A percentile compares a stretch with the other conserved stretches of the same genome.
phyloP scores from a whole-genome alignment of 2,113 vertebrate species.

The Regulus satrapa region DNA sequence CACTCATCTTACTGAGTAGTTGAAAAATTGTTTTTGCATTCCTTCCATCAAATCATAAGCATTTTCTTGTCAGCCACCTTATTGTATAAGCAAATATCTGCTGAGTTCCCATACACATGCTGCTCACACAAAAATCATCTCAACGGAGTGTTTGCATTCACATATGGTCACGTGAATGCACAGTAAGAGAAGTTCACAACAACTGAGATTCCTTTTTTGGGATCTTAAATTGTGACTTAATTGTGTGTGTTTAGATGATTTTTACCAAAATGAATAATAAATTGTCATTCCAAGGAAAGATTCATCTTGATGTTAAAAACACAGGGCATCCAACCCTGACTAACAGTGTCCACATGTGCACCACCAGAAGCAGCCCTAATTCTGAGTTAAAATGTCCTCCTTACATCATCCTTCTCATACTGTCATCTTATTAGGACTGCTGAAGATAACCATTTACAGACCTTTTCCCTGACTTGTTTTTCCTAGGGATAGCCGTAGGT shows the following conservation, averaged over 20 bases:
- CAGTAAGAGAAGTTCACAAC: not conserved
- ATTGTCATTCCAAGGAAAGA: not conserved
- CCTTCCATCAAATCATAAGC: slow-evolving; percentile 26
- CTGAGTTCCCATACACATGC: not conserved
- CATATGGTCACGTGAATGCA: not conserved
- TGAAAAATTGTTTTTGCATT: slow-evolving; percentile 68
- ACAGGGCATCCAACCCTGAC: not conserved
- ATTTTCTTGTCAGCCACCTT: slow-evolving; percentile 1
- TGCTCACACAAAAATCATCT: not conserved
- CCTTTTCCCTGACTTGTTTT: not conserved
- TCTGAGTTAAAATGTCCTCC: not conserved
- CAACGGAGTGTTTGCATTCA: not conserved
- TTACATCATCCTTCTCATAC: not conserved
- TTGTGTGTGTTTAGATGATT: not conserved
- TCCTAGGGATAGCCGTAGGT: not conserved
- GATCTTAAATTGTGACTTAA: not conserved
- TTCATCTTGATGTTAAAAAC: not conserved
- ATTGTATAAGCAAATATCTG: slow-evolving; percentile 5
- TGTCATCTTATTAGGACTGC: not conserved
- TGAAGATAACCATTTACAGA: not conserved
- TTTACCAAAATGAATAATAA: not conserved
- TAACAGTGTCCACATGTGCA: not conserved
- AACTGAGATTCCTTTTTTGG: not conserved
- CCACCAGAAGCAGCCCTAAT: not conserved
- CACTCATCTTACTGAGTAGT: slow-evolving; percentile 45